A percentile compares a stretch with the other conserved stretches of the same genome.
Conservation (phyloP, 2,113 vertebrate species). For the Tretioscincus oriximinensis region DNA sequence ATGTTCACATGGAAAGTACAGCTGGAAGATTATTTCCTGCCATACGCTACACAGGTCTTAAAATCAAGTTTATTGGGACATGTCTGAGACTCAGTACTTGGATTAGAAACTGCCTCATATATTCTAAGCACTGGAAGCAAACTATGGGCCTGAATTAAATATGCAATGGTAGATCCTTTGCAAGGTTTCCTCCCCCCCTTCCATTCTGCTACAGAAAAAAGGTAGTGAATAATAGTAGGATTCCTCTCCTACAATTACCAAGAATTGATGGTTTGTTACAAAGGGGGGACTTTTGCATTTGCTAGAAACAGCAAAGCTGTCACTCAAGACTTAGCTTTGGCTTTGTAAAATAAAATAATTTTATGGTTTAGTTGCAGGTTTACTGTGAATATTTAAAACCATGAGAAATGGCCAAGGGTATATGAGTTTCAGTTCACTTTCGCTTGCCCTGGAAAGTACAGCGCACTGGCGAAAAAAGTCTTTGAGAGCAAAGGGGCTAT, state of each 20-base stretch:
- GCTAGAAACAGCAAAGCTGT: neutral
- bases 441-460: too few relatives aligned
- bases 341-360: neutral
- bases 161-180: neutral
- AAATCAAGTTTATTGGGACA: conserved; percentile 26
- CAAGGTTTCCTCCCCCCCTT: neutral
- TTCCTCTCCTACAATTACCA: neutral
- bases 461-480: too few relatives aligned
- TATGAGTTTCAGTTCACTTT: neutral
- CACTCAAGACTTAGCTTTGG: neutral
- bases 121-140: neutral
- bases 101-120: conserved; percentile 20
- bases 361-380: too few relatives aligned
- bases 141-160: neutral
- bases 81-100: neutral
- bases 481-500: too few relatives aligned
- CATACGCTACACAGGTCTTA: neutral
- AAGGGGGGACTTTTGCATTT: neutral
- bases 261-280: neutral
- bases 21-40: conserved; percentile 25
- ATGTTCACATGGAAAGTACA: neutral
- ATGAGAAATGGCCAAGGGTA: neutral
- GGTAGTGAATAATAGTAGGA: neutral
- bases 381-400: neutral
- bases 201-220: neutral